Percentiles rank a stretch among this genome's conserved stretches.
Conservation (phyloP, 2,888 invertebrate genomes). For the Anaspis maculata region DNA sequence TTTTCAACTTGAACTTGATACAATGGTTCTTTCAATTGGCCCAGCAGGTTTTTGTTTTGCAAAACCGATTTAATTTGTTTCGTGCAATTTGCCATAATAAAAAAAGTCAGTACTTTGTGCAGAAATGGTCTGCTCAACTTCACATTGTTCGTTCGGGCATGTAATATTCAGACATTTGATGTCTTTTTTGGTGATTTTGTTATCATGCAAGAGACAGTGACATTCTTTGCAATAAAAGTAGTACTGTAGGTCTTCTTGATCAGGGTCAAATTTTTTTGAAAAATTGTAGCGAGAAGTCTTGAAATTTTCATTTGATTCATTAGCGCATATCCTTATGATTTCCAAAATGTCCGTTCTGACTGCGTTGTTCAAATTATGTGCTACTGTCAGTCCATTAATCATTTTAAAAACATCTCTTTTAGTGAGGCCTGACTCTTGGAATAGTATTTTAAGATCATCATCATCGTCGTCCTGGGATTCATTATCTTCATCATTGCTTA, state of each 20-base stretch:
- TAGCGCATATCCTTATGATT: neutral
- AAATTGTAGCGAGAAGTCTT: neutral
- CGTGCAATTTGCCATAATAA: neutral
- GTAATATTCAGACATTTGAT: neutral
- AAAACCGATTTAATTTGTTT: conserved; percentile 1
- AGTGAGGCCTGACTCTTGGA: neutral
- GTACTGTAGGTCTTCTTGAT: neutral
- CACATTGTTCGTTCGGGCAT: neutral
- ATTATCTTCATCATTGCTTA: neutral
- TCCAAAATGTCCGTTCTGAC: neutral
- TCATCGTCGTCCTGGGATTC: neutral
- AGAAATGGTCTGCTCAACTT: neutral
- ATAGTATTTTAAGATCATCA: conserved; percentile 1
- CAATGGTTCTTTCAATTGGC: neutral
- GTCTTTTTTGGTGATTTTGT: neutral
- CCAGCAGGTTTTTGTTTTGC: neutral
- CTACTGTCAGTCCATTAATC: neutral
- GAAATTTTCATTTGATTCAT: neutral
- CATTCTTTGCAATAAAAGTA: conserved; percentile 1
- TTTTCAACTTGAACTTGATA: neutral
- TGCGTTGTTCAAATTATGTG: neutral
- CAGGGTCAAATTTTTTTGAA: neutral
- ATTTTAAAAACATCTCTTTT: conserved; percentile 1
- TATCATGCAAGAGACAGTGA: conserved; percentile 1
- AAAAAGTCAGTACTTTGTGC: neutral